Base-by-base conservation (phyloP, 2,888 invertebrate species). In the Coleophora deauratella region DNA sequence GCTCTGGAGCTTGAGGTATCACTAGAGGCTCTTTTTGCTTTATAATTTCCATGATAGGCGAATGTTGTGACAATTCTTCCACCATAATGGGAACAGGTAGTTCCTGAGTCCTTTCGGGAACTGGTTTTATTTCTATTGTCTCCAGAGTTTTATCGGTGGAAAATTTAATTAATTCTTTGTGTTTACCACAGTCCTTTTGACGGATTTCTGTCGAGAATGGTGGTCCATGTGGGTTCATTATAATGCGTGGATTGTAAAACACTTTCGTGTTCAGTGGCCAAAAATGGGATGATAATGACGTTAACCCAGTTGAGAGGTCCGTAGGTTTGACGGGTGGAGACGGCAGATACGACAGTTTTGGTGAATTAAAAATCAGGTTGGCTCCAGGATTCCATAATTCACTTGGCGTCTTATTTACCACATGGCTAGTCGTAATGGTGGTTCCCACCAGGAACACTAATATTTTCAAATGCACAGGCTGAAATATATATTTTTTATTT, bases 261-360 rank as follows among this genome's bases (percentile, higher is more conserved):
- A 66, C 52, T 43, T 70, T 65, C 13, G 64, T 61, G 10, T 67
- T 66, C 49, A 66, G 57, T 36, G 68, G 66, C 27, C 66, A 39
- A 28, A 60, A 53, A 12, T 54, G 55, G 3, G 58, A 46, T 40
- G 54, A 44, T 30, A 51, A 44, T 7, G 52, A 51, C 4, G 52
- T 51, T n/a, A 44, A 37, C 31, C 44, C 53, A 35, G 47, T 30
- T 12, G 46, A 14, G 9, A 7, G 9, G 15, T 36, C 3, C 36
- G 30, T 37, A n/a, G 28, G 21, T 9, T 15, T 6, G 11, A 35
- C 2, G 15, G 35, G n/a, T 13, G 38, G 21, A 21, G 21, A 21
- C 3, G 21, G 21, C 21, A 21, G 6, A 21, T 21, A 21, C 21
- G 21, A 21, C 9, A 12, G 35, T 13, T 13, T 13, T 9, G 37